A percentile compares a stretch with the other conserved stretches of the same genome.
phyloP scores from a whole-genome alignment of 2,888 invertebrate species.

The Pristionchus entomophagus region DNA sequence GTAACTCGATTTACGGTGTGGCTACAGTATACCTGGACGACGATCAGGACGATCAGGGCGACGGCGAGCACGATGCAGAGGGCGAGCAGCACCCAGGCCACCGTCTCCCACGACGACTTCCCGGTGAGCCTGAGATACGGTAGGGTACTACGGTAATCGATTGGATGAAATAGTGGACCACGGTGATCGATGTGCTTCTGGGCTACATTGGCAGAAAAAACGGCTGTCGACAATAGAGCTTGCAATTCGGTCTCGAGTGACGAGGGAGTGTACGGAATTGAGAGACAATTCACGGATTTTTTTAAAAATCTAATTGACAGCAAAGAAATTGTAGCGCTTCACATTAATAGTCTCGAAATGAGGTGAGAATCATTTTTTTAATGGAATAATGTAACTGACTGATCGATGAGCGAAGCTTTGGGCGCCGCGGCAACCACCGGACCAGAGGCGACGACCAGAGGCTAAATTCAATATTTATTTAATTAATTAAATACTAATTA shows the following conservation, averaged over 20 bases:
- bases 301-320: too few relatives aligned
- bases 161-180: not conserved
- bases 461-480: not conserved
- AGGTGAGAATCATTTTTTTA: too few relatives aligned
- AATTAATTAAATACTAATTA: not conserved
- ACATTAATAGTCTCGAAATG: too few relatives aligned
- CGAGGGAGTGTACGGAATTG: too few relatives aligned
- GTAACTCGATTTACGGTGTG: too few relatives aligned
- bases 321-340: too few relatives aligned
- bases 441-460: not conserved
- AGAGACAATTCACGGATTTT: too few relatives aligned
- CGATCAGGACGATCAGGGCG: conserved; percentile 60
- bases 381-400: too few relatives aligned
- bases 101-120: conserved; percentile 63
- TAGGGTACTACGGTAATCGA: not conserved
- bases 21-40: conserved; percentile 56
- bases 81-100: conserved; percentile 65
- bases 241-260: too few relatives aligned
- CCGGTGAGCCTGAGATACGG: conserved; percentile 59
- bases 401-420: conserved; percentile 43
- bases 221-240: too few relatives aligned
- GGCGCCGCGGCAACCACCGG: conserved; percentile 21
- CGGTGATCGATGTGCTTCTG: not conserved
- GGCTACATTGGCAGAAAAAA: too few relatives aligned
- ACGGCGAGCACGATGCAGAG: conserved; percentile 62